Percentiles rank a stretch among this genome's conserved stretches.
Conservation (phyloP, 53 echinoderm and acorn worm genomes). For the Arbacia lixula region DNA sequence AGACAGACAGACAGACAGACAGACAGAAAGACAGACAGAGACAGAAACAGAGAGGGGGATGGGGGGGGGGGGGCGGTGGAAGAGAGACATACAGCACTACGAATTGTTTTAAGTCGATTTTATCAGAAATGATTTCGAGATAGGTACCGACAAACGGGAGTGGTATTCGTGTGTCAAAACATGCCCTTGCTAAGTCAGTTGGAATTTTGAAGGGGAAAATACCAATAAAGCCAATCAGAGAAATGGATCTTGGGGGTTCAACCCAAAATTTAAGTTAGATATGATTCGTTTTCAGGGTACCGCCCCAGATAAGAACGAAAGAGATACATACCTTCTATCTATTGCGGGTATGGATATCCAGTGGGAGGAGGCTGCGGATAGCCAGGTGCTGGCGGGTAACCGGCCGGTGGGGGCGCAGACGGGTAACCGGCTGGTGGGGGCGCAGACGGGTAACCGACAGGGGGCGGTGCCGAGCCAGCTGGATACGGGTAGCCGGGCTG, state of each 20-base stretch:
- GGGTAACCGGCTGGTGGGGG: conserved; percentile 1
- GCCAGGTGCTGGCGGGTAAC: conserved; percentile 14
- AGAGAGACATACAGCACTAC: neutral
- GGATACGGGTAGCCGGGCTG: conserved; percentile 25
- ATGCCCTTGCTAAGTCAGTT: no score
- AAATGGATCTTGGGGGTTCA: no score
- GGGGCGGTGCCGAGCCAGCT: neutral
- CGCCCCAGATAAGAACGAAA: no score
- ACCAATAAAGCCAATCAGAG: no score
- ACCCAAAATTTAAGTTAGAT: no score
- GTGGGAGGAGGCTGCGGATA: conserved; percentile 25
- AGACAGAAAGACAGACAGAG: neutral
- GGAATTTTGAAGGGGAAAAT: no score
- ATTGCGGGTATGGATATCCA: conserved; percentile 20
- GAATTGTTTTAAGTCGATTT: no score
- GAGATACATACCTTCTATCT: no score
- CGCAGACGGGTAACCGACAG: conserved; percentile 24
- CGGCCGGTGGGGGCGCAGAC: conserved; percentile 4
- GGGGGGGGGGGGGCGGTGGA: neutral
- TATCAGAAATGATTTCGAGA: no score
- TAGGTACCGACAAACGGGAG: no score
- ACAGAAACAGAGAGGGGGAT: neutral
- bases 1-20: neutral
- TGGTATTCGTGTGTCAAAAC: no score
- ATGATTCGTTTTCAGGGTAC: no score